Evolutionary conservation across 2,113 vertebrate genomes (phyloP), one percentile per base, ranked within the genome.

Genomic region (Pangasianodon hypophthalmus): DNA sequence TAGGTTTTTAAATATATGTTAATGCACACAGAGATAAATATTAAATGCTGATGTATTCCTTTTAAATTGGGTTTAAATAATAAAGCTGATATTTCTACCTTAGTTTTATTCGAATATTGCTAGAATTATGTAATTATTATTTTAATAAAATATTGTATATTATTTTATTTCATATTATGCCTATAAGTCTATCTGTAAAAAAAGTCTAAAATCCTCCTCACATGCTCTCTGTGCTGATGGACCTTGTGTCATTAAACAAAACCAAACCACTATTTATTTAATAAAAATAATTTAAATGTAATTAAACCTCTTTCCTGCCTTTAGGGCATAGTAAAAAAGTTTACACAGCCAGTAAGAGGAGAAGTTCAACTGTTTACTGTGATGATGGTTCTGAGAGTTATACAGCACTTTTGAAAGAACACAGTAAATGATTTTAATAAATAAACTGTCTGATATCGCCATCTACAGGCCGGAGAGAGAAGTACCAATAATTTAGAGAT

Each of bases 401-500:
- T 41, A 41, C 54, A 26, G 50, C n/a, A 56, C 29, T 56, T 58
- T 60, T 24, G 18, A 83, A 84, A 44, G 1, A 84, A 8, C 4
- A 3, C 56, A 7, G 11, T 1, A 8, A 41, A 26, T 24, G 5
- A 37, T 24, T 41, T 41, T 16, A 54, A 54, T 19, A 82, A 54
- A 41, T 1, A 19, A 44, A 19, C 81, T 75, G 87, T 44, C 19
- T 4, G 56, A 87, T 67, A 80, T 64, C 77, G 94, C 56, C 93
- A 92, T 79, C 95, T 94, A 92, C 3, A 29, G 95, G 90, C 3
- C 18, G 67, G 52, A 88, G 50, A 67, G 84, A 46, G 64, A 92
- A 93, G 67, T 88, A 87, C 91, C 87, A 0, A 29, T 32, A 75
- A 87, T 73, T 6, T 4, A 46, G 4, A n/a, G 16, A 67, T 29